Evolutionary conservation across 2,113 vertebrate species (phyloP), one percentile per base, ranked within the genome.

Genomic region (Catharus fuscescens): DNA sequence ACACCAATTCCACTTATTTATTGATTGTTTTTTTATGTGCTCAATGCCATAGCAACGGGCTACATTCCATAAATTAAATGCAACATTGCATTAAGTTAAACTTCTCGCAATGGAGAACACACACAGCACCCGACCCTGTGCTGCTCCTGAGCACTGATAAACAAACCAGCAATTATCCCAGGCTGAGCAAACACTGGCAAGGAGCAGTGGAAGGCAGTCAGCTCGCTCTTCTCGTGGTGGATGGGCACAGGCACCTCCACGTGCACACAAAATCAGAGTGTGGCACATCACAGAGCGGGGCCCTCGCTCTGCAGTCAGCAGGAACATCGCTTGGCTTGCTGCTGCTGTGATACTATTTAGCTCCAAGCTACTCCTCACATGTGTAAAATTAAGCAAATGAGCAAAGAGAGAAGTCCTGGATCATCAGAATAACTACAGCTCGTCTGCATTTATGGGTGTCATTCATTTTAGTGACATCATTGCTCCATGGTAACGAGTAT

Each of bases 391-490:
- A 96, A 92, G 93, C 93, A 95, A 96, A 96, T 94, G 93, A 96
- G 92, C 77, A 81, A 80, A 96, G 82, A 93, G 88, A 95, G 94
- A 90, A 95, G 94, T 96, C 94, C 94, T 96, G 93, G 90, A 97
- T 96, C 95, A 96, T 96, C 93, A 88, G 90, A 94, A 92, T 96
- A 92, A 97, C 95, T 94, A 94, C 93, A 93, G 95, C 95, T 96
- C 83, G 77, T 97, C 96, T 96, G 93, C 94, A 88, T 96, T 97
- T 96, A 96, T 96, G 90, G 95, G 95, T 96, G 95, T 96, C 96
- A 96, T 96, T 96, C 93, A 93, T 96, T 96, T 96, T 86, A 93
- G 95, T 97, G 96, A 97, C 95, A 96, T 96, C 95, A 96, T 95
- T 97, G 92, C 95, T 96, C 92, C 96, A 96, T 96, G 95, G 92